Percentiles rank a stretch among this genome's conserved stretches.
Conservation (phyloP, 2,888 invertebrate genomes). For the Diplolepis rosae region DNA sequence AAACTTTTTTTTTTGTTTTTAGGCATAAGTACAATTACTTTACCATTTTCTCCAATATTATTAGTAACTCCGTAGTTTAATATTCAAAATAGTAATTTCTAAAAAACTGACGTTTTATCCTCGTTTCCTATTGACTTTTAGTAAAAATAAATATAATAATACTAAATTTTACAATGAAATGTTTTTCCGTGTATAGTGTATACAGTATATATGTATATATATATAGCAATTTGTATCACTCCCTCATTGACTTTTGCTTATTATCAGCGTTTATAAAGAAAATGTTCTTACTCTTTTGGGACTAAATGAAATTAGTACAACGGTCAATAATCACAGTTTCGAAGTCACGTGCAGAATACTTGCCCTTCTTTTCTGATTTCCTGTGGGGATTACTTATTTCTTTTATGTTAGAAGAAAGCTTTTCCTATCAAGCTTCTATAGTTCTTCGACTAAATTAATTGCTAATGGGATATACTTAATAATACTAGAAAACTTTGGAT, state of each 20-base stretch:
- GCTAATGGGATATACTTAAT: not conserved
- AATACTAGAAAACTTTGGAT: not conserved
- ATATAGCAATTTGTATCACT: not conserved
- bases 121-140: no score
- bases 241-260: not conserved
- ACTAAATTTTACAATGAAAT: no score
- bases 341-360: not conserved
- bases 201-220: no score
- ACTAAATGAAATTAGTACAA: not conserved
- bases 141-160: no score
- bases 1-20: no score
- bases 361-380: slow-evolving; percentile 19
- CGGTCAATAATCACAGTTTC: slow-evolving; percentile 10
- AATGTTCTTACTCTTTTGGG: not conserved
- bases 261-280: not conserved
- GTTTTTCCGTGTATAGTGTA: no score
- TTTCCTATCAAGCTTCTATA: not conserved
- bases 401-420: not conserved
- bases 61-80: no score
- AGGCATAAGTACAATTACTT: no score
- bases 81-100: no score
- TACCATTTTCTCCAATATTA: no score
- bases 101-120: no score
- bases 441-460: not conserved
- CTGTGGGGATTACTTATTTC: not conserved